phyloP scores from a whole-genome alignment of 2,113 vertebrate species.

The Strix uralensis region DNA sequence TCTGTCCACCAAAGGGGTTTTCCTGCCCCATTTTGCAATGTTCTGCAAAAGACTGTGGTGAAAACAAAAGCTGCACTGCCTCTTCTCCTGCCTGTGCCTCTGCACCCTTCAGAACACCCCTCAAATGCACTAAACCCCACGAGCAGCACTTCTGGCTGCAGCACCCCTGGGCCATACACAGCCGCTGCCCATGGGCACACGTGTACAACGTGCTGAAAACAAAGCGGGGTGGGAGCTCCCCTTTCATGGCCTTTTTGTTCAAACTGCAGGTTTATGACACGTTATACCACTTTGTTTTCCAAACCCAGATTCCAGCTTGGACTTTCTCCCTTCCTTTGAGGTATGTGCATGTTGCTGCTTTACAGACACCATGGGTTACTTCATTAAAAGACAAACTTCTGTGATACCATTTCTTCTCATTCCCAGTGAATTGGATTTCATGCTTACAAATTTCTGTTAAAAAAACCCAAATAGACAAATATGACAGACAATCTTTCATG shows the following conservation, averaged over 20 bases:
- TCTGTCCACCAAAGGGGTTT: neutral
- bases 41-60: accelerated
- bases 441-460: neutral
- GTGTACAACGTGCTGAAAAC: neutral
- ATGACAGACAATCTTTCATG: neutral
- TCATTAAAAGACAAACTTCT: constrained; percentile 38
- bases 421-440: neutral
- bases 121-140: accelerated
- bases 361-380: constrained; percentile 24
- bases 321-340: neutral
- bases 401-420: constrained; percentile 30
- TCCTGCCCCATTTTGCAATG: neutral
- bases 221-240: neutral
- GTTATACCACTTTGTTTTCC: neutral
- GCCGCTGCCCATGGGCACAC: accelerated
- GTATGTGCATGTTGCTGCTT: constrained; percentile 9
- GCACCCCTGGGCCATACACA: accelerated
- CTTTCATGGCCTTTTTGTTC: neutral
- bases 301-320: neutral
- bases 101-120: neutral
- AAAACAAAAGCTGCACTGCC: neutral
- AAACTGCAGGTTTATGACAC: neutral
- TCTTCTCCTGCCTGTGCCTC: neutral
- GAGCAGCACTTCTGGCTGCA: neutral
- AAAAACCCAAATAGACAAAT: neutral